Evolutionary conservation across 2,888 invertebrate genomes (phyloP).

Genomic region (Platynereis dumerilii): DNA sequence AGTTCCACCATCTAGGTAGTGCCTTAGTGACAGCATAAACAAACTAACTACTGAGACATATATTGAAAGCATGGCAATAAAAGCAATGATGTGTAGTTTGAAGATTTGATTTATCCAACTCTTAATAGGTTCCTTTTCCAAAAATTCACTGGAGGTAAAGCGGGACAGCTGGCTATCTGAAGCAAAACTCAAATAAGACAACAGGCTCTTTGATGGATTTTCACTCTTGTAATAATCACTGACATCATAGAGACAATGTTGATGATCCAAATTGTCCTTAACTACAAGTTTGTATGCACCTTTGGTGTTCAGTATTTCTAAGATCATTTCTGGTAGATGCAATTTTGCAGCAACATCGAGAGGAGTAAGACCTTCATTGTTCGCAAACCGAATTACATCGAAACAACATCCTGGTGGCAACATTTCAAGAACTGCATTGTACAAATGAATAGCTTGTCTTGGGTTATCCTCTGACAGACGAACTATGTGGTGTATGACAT

Average conservation of each 20-base stretch:
- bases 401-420: too few relatives aligned
- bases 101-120: not conserved
- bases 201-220: too few relatives aligned
- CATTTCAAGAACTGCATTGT: not conserved
- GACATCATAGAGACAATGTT: constrained; percentile 5
- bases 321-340: constrained; percentile 4
- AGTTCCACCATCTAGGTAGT: too few relatives aligned
- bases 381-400: not conserved
- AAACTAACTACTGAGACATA: too few relatives aligned
- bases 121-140: not conserved
- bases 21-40: too few relatives aligned
- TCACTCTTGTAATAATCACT: not conserved
- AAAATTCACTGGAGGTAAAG: not conserved
- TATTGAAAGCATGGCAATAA: too few relatives aligned
- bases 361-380: not conserved
- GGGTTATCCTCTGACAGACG: not conserved
- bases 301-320: constrained; percentile 2
- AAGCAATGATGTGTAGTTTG: too few relatives aligned
- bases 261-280: not conserved
- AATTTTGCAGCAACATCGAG: not conserved
- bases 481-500: not conserved
- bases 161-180: too few relatives aligned
- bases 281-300: not conserved
- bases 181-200: too few relatives aligned
- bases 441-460: not conserved